Conservation (phyloP, 1,140 invertebrate genomes). For the Macrocentrus cingulum region DNA sequence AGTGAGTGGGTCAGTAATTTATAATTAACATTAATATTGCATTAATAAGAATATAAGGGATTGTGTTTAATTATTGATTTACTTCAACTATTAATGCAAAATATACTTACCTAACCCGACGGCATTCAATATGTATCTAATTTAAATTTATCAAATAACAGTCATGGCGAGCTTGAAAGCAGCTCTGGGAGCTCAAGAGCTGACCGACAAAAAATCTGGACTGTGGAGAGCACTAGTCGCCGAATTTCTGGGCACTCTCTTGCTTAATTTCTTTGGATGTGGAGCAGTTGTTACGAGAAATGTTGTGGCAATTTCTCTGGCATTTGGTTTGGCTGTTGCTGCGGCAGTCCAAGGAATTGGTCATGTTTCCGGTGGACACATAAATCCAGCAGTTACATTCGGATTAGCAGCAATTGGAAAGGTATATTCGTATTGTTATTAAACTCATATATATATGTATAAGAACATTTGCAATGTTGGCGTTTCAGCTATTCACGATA, state of each 20-base stretch:
- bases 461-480: not conserved
- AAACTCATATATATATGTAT: no score
- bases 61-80: no score
- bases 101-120: no score
- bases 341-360: constrained; percentile 79
- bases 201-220: constrained; percentile 64
- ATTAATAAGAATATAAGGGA: no score
- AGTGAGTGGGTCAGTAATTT: no score
- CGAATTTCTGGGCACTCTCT: constrained; percentile 81
- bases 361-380: constrained; percentile 86
- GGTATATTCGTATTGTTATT: constrained; percentile 52
- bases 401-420: constrained; percentile 78
- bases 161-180: constrained; percentile 63
- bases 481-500: not conserved
- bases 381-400: constrained; percentile 88
- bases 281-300: constrained; percentile 68
- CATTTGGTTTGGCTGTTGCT: constrained; percentile 85
- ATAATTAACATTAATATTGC: no score
- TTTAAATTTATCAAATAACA: no score
- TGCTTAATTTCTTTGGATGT: constrained; percentile 84
- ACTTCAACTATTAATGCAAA: no score
- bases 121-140: no score
- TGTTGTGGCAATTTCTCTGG: constrained; percentile 77
- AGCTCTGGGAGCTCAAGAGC: constrained; percentile 67
- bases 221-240: constrained; percentile 73